Percentiles rank a stretch among this genome's conserved stretches.
These are phyloP conservation scores for Melinaea menophilus DNA, from an alignment of 2,888 invertebrate species.

Conservation along the genomic window DNA sequence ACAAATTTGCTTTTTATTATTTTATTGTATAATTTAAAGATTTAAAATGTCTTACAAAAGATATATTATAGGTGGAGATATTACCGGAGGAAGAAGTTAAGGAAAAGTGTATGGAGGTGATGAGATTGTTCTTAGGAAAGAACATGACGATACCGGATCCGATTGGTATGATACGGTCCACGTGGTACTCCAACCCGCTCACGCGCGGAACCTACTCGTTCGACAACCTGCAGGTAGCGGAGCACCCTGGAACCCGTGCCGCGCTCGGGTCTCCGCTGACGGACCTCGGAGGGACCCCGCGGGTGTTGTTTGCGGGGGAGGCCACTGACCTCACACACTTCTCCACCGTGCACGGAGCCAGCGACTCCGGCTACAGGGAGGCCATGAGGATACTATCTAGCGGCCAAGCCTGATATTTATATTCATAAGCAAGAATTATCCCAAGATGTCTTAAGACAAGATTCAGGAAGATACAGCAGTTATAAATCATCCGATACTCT, in stretches of 20 bases:
- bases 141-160: conserved; percentile 54
- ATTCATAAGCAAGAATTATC: no score
- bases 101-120: conserved; percentile 48
- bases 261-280: conserved; percentile 78
- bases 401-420: conserved; percentile 4
- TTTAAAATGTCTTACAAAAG: background rate
- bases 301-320: conserved; percentile 80
- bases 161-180: conserved; percentile 65
- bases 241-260: conserved; percentile 63
- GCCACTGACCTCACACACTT: conserved; percentile 76
- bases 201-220: conserved; percentile 85
- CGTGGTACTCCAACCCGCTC: conserved; percentile 83
- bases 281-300: conserved; percentile 61
- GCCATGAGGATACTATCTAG: conserved; percentile 56
- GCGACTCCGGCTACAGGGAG: conserved; percentile 82
- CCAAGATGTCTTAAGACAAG: no score
- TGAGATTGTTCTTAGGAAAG: conserved; percentile 55
- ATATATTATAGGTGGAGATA: conserved; percentile 52
- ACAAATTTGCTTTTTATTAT: no score
- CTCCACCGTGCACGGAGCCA: conserved; percentile 85
- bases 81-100: conserved; percentile 57
- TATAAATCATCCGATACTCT: no score
- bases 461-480: no score
- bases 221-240: conserved; percentile 73
- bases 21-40: no score